Evolutionary conservation across 2,888 invertebrate genomes (phyloP), one percentile per base, ranked within the genome.

Genomic region (Dinocampus coccinellae): DNA sequence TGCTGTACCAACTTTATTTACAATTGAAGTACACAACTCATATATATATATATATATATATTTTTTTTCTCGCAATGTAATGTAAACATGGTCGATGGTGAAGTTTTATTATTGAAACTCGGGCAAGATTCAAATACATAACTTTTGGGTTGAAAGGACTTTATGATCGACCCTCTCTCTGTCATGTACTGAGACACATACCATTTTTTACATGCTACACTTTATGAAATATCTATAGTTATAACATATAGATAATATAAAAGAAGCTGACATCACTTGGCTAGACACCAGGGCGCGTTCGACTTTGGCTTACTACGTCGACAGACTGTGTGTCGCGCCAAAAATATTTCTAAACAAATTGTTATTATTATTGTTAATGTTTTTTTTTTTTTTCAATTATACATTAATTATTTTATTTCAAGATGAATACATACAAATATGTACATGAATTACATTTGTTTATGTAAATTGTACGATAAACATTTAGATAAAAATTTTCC

Each of bases 201-300:
- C 6, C 6, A 1, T 47, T 9, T 6, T 4, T 7, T 47, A 16
- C 16, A 47, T 47, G 47, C 16, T 6, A 33, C 16, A 34, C n/a
- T 33, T 16, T 11, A 33, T 29, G 34, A 58, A 26, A 20, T 7
- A 34, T 10, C 7, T 57, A 11, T 22, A 26, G 7, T 1, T 24
- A 55, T 10, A 22, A 16, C 34, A 34, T 33, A 16, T 34, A 33
- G 33, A 13, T 33, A 10, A 26, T 22, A 62, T 62, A 67, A 61
- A 61, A 71, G 57, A 61, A 68, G 55, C 36, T 57, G 55, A 1
- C 70, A 74, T 76, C 74, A 80, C 73, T 84, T 84, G 83, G 83
- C 83, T 79, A 83, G 84, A 84, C 83, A 81, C 71, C 67, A 78
- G 73, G 83, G 83, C 84, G 79, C 82, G 47, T 20, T 47, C 69